Evolutionary conservation across 2,113 vertebrate species (phyloP).

Genomic region (Dicentrarchus labrax): DNA sequence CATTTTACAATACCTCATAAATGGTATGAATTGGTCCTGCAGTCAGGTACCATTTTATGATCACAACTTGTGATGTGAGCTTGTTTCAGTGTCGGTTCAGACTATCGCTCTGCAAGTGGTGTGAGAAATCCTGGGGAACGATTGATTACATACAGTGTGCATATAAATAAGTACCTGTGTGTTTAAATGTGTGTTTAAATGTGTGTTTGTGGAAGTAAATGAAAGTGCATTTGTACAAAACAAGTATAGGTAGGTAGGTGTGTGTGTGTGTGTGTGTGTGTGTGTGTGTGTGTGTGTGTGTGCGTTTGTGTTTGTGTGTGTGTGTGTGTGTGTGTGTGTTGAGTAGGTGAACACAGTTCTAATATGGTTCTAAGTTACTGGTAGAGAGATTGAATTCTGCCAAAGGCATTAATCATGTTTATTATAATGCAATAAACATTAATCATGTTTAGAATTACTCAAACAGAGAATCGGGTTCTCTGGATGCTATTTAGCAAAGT

Average conservation of each 20-base stretch:
- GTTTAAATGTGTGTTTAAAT: not conserved
- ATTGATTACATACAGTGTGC: not conserved
- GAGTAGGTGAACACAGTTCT: not conserved
- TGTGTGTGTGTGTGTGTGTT: constrained; percentile 12
- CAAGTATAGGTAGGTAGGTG: no score
- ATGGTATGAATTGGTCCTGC: not conserved
- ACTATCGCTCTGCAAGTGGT: no score
- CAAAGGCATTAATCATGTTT: constrained; percentile 45
- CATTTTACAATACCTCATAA: not conserved
- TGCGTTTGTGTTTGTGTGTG: not conserved
- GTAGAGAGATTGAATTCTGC: constrained; percentile 38
- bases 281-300: not conserved
- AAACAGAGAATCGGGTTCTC: constrained; percentile 27
- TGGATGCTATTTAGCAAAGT: constrained; percentile 45
- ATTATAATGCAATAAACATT: constrained; percentile 54
- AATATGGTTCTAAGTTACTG: not conserved
- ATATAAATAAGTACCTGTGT: not conserved
- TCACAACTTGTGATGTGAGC: not conserved
- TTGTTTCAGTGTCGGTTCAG: not conserved
- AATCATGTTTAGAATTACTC: constrained; percentile 45
- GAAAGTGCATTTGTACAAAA: no score
- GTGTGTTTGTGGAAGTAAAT: not conserved
- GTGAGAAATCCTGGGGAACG: no score
- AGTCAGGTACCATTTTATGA: not conserved
- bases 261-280: not conserved